Conservation (phyloP, 2,113 vertebrate genomes). For the Saguinus midas region DNA sequence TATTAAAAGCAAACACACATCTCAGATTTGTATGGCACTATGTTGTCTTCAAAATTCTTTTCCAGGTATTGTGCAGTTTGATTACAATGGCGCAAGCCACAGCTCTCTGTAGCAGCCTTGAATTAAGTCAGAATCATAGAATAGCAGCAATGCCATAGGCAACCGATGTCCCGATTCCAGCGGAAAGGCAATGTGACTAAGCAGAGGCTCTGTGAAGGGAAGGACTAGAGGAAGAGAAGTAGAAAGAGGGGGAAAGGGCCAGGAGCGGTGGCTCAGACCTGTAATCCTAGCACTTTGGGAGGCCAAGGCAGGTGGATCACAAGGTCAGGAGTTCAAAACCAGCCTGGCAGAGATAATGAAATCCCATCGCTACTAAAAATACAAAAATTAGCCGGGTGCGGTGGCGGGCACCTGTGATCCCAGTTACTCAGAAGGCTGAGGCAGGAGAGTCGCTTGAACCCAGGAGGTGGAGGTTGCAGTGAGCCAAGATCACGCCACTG, state of each 20-base stretch:
- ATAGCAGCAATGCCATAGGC: neutral
- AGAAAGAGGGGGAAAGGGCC: neutral
- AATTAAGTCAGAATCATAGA: neutral
- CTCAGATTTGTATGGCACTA: neutral
- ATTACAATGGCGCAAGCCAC: neutral
- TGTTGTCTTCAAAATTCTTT: neutral
- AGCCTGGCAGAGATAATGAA: no score
- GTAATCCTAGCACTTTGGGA: no score
- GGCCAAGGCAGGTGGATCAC: no score
- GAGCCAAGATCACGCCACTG: neutral
- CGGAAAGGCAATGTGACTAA: neutral
- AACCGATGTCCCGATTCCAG: neutral
- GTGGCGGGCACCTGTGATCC: no score
- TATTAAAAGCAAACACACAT: neutral
- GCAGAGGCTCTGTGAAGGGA: neutral
- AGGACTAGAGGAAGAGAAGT: neutral
- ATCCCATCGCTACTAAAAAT: no score
- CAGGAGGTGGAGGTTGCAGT: neutral
- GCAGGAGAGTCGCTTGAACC: no score
- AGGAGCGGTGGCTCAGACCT: neutral
- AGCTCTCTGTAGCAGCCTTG: neutral
- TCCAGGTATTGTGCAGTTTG: accelerated
- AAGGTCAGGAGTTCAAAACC: no score
- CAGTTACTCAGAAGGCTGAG: no score
- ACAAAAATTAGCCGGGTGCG: accelerated